Conservation (phyloP, 1,140 invertebrate genomes). For the Camponotus vicinus region DNA sequence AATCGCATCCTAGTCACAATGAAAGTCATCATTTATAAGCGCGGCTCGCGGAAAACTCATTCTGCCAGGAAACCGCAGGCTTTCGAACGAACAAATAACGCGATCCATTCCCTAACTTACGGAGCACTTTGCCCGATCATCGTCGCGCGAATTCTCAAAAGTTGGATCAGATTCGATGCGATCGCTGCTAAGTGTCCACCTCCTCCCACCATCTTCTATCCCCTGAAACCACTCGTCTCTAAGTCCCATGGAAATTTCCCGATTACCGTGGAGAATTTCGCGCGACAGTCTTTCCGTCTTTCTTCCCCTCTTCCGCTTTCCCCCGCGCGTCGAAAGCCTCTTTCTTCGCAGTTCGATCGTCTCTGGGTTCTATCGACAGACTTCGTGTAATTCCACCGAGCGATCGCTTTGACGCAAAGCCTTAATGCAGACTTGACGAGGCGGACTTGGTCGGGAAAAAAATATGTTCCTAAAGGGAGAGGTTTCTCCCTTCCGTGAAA, state of each 20-base stretch:
- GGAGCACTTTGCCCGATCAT: conserved; percentile 47
- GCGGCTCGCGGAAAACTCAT: conserved; percentile 41
- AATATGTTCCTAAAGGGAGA: conserved; percentile 50
- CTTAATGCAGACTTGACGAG: conserved; percentile 61
- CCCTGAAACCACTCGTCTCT: conserved; percentile 49
- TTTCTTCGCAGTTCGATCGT: conserved; percentile 28
- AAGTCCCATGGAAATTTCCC: conserved; percentile 54
- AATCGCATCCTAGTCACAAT: conserved; percentile 34
- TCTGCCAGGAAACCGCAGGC: conserved; percentile 27
- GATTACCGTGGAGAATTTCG: conserved; percentile 53
- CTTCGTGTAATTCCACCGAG: conserved; percentile 55
- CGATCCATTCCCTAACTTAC: conserved; percentile 53
- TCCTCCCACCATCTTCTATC: background rate
- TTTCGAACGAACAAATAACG: conserved; percentile 50
- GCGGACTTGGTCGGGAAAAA: conserved; percentile 27
- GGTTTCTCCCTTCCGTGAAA: background rate
- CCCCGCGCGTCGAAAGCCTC: conserved; percentile 11
- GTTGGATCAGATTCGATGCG: conserved; percentile 51
- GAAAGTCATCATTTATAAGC: conserved; percentile 41
- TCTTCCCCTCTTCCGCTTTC: background rate
- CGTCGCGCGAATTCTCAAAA: conserved; percentile 54
- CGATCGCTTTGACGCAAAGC: conserved; percentile 56
- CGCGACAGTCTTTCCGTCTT: conserved; percentile 33
- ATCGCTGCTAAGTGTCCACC: conserved; percentile 37
- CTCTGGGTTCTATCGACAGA: conserved; percentile 49